Percentiles rank a stretch among this genome's conserved stretches.
These are phyloP conservation scores for Nibea coibor DNA, from an alignment of 2,113 vertebrate genomes.

Conservation along the genomic window DNA sequence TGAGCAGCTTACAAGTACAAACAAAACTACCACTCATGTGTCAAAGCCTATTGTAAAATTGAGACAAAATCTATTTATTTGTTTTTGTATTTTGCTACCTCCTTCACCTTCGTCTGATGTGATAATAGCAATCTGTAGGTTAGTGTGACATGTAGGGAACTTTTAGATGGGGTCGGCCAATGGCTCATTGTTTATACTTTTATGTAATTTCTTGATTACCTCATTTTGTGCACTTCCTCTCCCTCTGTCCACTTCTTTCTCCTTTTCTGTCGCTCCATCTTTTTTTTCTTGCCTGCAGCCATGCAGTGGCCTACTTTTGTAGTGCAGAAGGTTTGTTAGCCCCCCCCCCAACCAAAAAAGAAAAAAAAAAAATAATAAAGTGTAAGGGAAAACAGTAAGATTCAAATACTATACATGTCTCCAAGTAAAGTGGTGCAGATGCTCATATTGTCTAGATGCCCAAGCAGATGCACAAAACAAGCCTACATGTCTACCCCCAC, in stretches of 20 bases:
- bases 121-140: neutral
- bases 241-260: conserved; percentile 23
- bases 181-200: conserved; percentile 36
- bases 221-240: conserved; percentile 35
- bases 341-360: conserved; percentile 32
- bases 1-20: conserved; percentile 35
- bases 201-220: conserved; percentile 67
- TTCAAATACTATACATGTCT: neutral
- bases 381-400: conserved; percentile 17
- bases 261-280: conserved; percentile 43
- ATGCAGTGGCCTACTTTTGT: conserved; percentile 79
- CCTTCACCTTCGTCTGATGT: neutral
- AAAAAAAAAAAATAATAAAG: conserved; percentile 43
- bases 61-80: neutral
- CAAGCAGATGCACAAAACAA: conserved; percentile 7
- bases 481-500: conserved; percentile 27
- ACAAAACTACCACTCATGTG: neutral
- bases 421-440: conserved; percentile 9
- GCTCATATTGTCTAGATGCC: conserved; percentile 3
- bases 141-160: conserved; percentile 30
- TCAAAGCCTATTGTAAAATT: neutral
- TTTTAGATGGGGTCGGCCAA: neutral
- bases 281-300: conserved; percentile 69
- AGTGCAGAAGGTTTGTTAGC: conserved; percentile 70
- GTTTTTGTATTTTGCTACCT: neutral